Percentiles rank a stretch among this genome's conserved stretches.
These are phyloP conservation scores for Leuciscus idus DNA, from an alignment of 2,113 vertebrate species.

Conservation along the genomic window DNA sequence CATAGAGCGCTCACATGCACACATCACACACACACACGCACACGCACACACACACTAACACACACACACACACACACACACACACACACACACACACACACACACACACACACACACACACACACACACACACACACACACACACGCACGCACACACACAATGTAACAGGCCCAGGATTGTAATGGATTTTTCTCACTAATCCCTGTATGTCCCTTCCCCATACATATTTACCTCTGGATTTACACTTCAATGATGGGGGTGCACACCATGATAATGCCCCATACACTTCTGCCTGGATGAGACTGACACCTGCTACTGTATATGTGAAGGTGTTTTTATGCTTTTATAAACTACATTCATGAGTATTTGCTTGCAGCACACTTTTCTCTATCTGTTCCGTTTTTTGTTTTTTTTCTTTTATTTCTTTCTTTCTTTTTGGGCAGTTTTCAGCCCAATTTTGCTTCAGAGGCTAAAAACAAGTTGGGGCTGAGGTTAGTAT, in stretches of 20 bases:
- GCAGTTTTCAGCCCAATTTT: neutral
- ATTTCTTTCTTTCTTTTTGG: neutral
- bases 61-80: neutral
- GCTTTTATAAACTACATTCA: neutral
- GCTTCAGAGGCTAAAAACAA: neutral
- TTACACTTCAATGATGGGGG: constrained; percentile 49
- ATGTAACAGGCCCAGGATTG: constrained; percentile 16
- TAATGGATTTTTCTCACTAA: constrained; percentile 43
- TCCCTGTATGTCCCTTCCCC: constrained; percentile 23
- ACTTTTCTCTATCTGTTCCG: neutral
- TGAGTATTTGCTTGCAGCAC: neutral
- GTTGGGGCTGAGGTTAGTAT: constrained; percentile 19
- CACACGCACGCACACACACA: too few relatives aligned
- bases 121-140: too few relatives aligned
- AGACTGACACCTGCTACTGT: constrained; percentile 3
- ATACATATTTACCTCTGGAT: constrained; percentile 49
- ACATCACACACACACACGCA: too few relatives aligned
- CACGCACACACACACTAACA: too few relatives aligned
- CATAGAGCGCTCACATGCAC: neutral
- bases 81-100: too few relatives aligned
- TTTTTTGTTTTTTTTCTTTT: too few relatives aligned
- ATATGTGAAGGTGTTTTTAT: neutral
- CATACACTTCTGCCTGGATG: constrained; percentile 14
- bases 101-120: neutral
- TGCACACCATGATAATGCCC: constrained; percentile 28